Evolutionary conservation across 2,888 invertebrate species (phyloP), one percentile per base, ranked within the genome.

Genomic region (Chymomyza amoena): DNA sequence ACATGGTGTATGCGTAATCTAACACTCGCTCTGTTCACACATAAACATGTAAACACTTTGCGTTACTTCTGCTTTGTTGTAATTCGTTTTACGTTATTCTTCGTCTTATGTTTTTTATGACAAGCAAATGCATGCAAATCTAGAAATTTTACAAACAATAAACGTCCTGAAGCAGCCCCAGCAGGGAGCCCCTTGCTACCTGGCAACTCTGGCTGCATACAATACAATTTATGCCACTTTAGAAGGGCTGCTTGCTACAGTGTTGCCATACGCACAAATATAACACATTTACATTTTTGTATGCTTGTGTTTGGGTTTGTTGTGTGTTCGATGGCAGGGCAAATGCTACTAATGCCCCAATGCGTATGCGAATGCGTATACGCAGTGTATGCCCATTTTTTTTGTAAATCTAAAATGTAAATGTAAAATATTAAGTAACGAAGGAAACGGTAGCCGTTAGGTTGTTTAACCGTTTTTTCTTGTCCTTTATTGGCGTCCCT

Each of bases 81-180:
- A n/a, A n/a, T n/a, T n/a, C n/a, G n/a, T n/a, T n/a, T n/a, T n/a
- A n/a, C n/a, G n/a, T n/a, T n/a, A n/a, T n/a, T n/a, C n/a, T n/a
- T n/a, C n/a, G n/a, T n/a, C 25, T 32, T 32, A 25, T 16, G 16
- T 16, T 51, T 63, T 82, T 83, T 83, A 84, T 83, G 83, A 84
- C 84, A 84, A 72, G 80, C 77, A 84, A 85, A 84, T 84, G 80
- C 85, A 84, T 84, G 84, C 85, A 84, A 84, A 84, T 85, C 84
- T 82, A 78, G 85, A 84, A 61, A 85, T 85, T 84, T 84, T 84
- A 84, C 84, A 84, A 79, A 84, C 84, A 85, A 84, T 84, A 85
- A 84, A 84, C 81, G 83, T 78, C 81, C 81, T 75, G 80, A 83
- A 81, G 80, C 82, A 84, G 32, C 51, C 51, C 56, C n/a, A n/a